Evolutionary conservation across 2,113 vertebrate species (phyloP).

Genomic region (Brevimyrus niger): DNA sequence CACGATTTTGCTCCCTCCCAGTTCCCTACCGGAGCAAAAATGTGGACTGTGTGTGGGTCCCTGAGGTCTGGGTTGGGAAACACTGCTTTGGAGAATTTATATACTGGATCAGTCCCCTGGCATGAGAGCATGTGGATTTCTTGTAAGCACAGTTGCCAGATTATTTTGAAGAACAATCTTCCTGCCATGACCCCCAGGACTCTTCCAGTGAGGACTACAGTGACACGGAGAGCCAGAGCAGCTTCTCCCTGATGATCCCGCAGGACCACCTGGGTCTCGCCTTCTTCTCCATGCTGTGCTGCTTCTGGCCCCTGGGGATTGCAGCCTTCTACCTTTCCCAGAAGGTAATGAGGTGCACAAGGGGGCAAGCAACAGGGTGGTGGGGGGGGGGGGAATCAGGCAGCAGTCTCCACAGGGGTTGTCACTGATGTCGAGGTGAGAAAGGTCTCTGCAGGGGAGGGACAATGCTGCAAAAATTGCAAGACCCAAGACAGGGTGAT

Average conservation of each 20-base stretch:
- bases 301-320: slow-evolving; percentile 85
- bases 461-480: not conserved
- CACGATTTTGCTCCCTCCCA: not conserved
- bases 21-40: not conserved
- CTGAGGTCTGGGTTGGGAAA: not conserved
- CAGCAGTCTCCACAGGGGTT: not conserved
- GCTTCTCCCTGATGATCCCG: slow-evolving; percentile 71
- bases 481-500: not conserved
- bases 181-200: slow-evolving; percentile 42
- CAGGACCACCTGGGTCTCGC: slow-evolving; percentile 79
- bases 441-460: not conserved
- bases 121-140: not conserved
- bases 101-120: not conserved
- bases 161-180: not conserved
- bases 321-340: slow-evolving; percentile 82
- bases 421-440: not conserved
- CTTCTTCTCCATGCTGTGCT: slow-evolving; percentile 85
- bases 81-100: not conserved
- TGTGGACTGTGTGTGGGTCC: not conserved
- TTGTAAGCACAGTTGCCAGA: not conserved
- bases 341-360: slow-evolving; percentile 58
- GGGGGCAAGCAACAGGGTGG: not conserved
- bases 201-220: slow-evolving; percentile 74
- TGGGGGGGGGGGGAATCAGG: not conserved
- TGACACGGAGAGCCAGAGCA: slow-evolving; percentile 66